Evolutionary conservation across 2,888 invertebrate genomes (phyloP).

Genomic region (Acanthosepion pharaonis): DNA sequence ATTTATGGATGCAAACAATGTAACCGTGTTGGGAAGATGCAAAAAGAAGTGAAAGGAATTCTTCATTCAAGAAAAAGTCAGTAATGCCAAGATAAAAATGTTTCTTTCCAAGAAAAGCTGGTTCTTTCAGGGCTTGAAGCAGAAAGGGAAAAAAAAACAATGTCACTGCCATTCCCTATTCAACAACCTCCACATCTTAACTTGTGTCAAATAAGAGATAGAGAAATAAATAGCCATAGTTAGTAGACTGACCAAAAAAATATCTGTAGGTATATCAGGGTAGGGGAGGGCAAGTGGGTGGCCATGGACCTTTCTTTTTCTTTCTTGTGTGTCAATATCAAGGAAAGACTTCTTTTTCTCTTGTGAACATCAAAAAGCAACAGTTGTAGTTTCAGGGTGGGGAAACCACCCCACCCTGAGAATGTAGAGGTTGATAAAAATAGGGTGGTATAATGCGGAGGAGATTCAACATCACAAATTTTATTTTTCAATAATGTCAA

Average conservation of each 20-base stretch:
- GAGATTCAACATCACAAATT: neutral
- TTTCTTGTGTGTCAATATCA: neutral
- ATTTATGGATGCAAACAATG: too few relatives aligned
- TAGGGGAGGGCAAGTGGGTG: neutral
- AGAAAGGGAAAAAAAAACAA: neutral
- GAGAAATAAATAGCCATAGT: conserved; percentile 15
- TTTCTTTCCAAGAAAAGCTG: neutral
- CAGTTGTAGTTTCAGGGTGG: neutral
- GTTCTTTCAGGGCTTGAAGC: neutral
- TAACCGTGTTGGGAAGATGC: neutral
- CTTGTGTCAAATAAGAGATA: neutral
- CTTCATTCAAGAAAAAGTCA: neutral
- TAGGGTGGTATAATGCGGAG: neutral
- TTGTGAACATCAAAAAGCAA: neutral
- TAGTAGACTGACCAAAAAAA: neutral
- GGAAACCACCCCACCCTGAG: neutral
- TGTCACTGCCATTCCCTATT: neutral
- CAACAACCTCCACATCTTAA: neutral
- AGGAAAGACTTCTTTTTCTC: neutral
- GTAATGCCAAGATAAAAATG: conserved; percentile 1
- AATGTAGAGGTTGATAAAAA: neutral
- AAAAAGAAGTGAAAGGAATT: neutral
- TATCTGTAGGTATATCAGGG: neutral
- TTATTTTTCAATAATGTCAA: neutral
- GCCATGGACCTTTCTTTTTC: neutral